phyloP scores from a whole-genome alignment of 2,888 invertebrate species.

The Chirona hameri region DNA sequence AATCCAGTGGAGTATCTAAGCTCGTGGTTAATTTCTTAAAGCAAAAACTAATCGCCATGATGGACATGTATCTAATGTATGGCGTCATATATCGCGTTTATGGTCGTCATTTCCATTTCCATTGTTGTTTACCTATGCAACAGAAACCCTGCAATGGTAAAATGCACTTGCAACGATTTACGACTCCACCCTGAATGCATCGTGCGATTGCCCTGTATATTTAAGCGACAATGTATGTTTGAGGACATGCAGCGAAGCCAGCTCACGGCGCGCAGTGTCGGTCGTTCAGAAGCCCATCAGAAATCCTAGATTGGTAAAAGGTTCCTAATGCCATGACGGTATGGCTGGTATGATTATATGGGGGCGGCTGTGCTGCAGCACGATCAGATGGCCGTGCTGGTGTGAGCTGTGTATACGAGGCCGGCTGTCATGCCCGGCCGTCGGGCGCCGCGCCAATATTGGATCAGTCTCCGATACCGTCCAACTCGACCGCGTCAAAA shows the following conservation, averaged over 20 bases:
- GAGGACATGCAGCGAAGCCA: too few species aligned
- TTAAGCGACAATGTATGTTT: too few species aligned
- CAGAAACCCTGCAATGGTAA: background rate
- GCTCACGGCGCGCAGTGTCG: background rate
- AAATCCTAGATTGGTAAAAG: background rate
- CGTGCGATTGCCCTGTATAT: too few species aligned
- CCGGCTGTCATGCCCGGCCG: background rate
- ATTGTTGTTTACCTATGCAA: background rate
- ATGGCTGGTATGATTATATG: background rate
- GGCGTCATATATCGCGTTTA: background rate
- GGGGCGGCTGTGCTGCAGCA: background rate
- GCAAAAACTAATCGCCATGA: too few species aligned
- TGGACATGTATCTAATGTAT: too few species aligned
- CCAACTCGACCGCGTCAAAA: background rate
- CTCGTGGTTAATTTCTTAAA: too few species aligned
- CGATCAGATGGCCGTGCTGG: background rate
- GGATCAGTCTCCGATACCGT: background rate
- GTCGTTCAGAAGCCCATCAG: background rate
- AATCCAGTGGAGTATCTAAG: too few species aligned
- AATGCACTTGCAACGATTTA: background rate
- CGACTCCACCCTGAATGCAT: too few species aligned
- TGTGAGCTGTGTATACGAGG: background rate
- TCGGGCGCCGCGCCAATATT: background rate
- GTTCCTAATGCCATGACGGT: background rate
- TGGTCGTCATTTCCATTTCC: background rate